Evolutionary conservation across 2,113 vertebrate species (phyloP).

Genomic region (Cyanocitta stelleri): DNA sequence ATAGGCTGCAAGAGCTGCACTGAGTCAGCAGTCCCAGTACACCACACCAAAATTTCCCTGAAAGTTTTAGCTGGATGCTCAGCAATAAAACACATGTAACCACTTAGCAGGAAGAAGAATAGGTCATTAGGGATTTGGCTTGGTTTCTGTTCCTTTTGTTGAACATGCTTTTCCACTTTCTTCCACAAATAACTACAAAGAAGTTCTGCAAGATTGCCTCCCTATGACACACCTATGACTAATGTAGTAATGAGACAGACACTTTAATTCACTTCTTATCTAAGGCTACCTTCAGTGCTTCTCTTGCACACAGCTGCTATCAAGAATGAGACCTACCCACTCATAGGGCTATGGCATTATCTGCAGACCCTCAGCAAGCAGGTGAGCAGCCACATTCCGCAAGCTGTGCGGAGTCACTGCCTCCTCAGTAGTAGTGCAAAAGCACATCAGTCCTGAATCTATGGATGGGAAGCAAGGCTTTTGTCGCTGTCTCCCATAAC

Average conservation of each 20-base stretch:
- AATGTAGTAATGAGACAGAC: neutral
- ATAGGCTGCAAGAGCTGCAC: neutral
- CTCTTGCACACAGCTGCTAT: neutral
- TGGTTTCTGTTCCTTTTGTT: conserved; percentile 11
- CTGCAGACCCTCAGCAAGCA: neutral
- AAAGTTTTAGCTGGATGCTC: conserved; percentile 27
- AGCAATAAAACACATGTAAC: conserved; percentile 29
- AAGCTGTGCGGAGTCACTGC: neutral
- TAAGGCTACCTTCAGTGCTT: neutral
- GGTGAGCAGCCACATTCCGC: neutral
- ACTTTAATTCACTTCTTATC: neutral
- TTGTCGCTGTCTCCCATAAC: neutral
- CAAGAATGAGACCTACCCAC: neutral
- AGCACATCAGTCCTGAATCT: neutral
- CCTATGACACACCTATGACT: neutral
- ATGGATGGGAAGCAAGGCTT: neutral
- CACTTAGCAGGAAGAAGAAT: conserved; percentile 13
- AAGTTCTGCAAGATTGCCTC: neutral
- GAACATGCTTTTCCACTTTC: conserved; percentile 36
- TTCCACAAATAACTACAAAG: neutral
- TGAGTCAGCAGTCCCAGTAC: conserved; percentile 24
- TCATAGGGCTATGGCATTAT: neutral
- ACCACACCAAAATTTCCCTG: neutral
- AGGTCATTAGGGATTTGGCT: neutral
- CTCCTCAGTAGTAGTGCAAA: neutral